Conservation (phyloP, 2,888 invertebrate species). For the Agriopis aurantiaria region DNA sequence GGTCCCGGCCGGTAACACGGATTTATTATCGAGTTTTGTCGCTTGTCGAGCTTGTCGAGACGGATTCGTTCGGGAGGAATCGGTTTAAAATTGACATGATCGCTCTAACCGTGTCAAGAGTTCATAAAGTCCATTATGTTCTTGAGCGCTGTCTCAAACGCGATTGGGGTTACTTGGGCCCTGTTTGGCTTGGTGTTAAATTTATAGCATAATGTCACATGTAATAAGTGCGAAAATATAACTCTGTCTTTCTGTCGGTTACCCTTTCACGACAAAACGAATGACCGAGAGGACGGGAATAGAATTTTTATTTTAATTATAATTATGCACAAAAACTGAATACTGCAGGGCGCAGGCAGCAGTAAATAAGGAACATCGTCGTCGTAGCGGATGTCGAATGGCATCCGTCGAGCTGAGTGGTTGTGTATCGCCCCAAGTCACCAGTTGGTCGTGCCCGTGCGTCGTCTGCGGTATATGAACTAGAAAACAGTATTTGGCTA, state of each 20-base stretch:
- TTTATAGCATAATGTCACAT: neutral
- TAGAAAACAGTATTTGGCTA: conserved; percentile 47
- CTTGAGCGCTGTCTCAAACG: conserved; percentile 5
- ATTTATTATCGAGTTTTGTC: conserved; percentile 66
- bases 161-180: conserved; percentile 2
- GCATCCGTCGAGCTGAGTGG: conserved; percentile 36
- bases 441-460: conserved; percentile 34
- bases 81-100: conserved; percentile 52
- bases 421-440: conserved; percentile 37
- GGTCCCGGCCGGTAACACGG: conserved; percentile 53
- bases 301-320: too few species aligned
- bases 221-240: neutral
- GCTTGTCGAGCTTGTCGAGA: conserved; percentile 47
- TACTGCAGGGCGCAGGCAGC: neutral
- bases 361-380: neutral
- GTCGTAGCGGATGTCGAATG: conserved; percentile 29
- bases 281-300: neutral
- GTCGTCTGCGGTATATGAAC: conserved; percentile 36
- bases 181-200: neutral
- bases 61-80: conserved; percentile 51
- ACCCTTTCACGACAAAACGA: neutral
- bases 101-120: conserved; percentile 31
- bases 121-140: conserved; percentile 28
- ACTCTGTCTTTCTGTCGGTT: neutral
- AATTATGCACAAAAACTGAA: neutral